phyloP scores from a whole-genome alignment of 2,113 vertebrate species.

The Centropus bengalensis region DNA sequence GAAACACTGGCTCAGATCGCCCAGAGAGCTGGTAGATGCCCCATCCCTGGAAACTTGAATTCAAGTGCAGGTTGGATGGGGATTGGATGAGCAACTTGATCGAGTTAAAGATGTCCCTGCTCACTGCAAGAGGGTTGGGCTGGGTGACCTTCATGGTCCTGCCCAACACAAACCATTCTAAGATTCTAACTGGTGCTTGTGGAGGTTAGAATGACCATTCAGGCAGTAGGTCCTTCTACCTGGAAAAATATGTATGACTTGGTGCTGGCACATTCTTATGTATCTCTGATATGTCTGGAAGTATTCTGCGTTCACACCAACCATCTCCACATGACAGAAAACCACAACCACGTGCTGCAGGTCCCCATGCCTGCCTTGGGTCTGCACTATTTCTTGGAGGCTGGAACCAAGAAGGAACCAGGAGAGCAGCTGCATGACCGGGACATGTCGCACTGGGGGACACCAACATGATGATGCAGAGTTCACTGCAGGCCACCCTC shows the following conservation, averaged over 20 bases:
- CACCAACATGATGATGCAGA: background rate
- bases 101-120: too few species aligned
- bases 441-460: accelerated
- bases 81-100: too few species aligned
- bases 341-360: background rate
- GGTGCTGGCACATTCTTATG: background rate
- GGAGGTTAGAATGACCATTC: background rate
- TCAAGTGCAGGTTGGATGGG: too few species aligned
- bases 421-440: background rate
- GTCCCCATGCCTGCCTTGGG: background rate
- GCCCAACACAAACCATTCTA: too few species aligned
- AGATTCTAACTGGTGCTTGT: background rate
- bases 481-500: background rate
- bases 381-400: background rate
- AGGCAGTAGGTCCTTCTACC: background rate
- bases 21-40: too few species aligned
- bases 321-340: background rate
- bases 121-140: too few species aligned
- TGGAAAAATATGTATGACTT: background rate
- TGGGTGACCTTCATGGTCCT: too few species aligned
- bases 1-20: too few species aligned
- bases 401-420: background rate
- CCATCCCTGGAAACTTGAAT: too few species aligned
- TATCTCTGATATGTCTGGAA: background rate
- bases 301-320: background rate